phyloP scores from a whole-genome alignment of 2,113 vertebrate genomes.

The Camelus bactrianus region DNA sequence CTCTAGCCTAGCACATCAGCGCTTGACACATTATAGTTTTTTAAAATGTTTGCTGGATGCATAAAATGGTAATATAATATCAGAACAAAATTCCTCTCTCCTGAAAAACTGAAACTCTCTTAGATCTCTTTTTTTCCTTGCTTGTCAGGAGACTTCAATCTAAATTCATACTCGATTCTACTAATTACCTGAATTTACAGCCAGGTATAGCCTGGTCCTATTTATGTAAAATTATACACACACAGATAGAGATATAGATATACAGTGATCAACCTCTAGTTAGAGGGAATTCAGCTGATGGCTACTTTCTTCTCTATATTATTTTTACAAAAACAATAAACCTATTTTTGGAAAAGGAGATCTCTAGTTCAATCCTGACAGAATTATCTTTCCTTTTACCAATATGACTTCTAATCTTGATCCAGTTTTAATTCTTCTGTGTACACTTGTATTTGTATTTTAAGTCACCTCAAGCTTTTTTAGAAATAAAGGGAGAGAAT shows the following conservation, averaged over 20 bases:
- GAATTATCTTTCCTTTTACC: conserved; percentile 73
- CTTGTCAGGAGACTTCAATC: background rate
- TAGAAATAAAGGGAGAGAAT: conserved; percentile 54
- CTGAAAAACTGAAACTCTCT: conserved; percentile 31
- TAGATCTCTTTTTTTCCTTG: background rate
- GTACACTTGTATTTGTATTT: conserved; percentile 62
- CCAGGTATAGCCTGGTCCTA: background rate
- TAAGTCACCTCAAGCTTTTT: conserved; percentile 56
- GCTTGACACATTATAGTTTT: background rate
- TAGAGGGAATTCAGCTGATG: conserved; percentile 39
- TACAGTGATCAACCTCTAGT: background rate
- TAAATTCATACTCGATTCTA: conserved; percentile 43
- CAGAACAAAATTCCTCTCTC: conserved; percentile 28
- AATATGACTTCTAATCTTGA: conserved; percentile 61
- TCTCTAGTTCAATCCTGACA: conserved; percentile 69
- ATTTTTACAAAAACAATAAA: conserved; percentile 72
- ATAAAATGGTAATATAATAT: conserved; percentile 38
- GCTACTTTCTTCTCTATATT: conserved; percentile 38
- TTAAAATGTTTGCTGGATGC: background rate
- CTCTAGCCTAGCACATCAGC: background rate
- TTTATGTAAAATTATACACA: conserved; percentile 21
- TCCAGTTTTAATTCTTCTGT: conserved; percentile 64
- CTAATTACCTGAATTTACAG: conserved; percentile 56
- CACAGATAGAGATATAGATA: background rate
- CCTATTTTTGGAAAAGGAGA: conserved; percentile 72